Conservation (phyloP, 2,888 invertebrate genomes). For the Lymantria monacha region DNA sequence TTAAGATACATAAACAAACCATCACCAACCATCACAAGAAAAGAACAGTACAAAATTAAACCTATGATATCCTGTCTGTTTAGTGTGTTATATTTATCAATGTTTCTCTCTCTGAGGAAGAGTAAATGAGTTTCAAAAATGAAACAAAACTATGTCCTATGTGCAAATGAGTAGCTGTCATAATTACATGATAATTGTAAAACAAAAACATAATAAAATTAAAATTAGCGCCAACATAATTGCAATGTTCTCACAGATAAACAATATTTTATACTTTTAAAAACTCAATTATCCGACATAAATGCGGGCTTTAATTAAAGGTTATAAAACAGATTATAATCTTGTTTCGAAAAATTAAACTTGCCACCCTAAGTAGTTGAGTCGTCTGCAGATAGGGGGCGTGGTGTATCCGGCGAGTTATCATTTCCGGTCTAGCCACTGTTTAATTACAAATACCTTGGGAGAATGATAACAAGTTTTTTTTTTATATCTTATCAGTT, state of each 20-base stretch:
- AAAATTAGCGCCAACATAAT: neutral
- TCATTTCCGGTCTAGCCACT: conserved; percentile 51
- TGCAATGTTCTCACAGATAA: conserved; percentile 14
- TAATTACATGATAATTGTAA: no score
- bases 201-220: neutral
- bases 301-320: conserved; percentile 32
- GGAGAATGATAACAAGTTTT: conserved; percentile 39
- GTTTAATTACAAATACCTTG: conserved; percentile 48
- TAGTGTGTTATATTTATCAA: no score
- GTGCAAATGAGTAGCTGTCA: no score
- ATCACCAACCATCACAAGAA: no score
- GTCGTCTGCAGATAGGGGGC: conserved; percentile 35
- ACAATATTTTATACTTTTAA: conserved; percentile 9
- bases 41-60: no score
- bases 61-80: no score
- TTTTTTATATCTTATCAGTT: conserved; percentile 32
- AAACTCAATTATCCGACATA: conserved; percentile 31
- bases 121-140: neutral
- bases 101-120: neutral
- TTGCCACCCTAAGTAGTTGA: conserved; percentile 20
- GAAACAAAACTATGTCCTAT: no score
- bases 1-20: no score
- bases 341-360: conserved; percentile 16
- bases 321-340: conserved; percentile 24
- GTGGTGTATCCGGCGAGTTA: conserved; percentile 50